Evolutionary conservation across 2,797 vertebrate species (phyloP), one percentile per base, ranked within the genome.

Genomic region (Furcifer pardalis): DNA sequence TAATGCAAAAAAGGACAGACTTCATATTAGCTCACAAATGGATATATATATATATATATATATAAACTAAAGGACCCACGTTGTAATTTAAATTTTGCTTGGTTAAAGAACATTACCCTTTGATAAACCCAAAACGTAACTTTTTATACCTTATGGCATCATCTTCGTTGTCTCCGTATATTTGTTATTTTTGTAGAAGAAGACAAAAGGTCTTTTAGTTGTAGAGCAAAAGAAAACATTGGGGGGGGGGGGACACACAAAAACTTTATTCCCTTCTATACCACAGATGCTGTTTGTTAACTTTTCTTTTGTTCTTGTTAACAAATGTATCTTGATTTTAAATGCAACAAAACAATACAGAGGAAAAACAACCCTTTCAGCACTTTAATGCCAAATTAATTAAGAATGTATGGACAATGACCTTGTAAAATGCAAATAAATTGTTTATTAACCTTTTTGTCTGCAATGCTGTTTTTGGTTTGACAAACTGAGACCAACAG

Each of bases 361-460:
- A 91, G 79, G 77, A 79, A 30, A 25, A 37, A 25, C 40, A 90
- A 83, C 87, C 87, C 82, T 89, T 92, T 94, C 91, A 93, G 93
- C 95, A 96, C 94, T 95, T 95, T 95, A 95, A 92, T 75, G 89
- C 89, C 91, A 90, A 94, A 89, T 92, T 91, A 91, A 94, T 89
- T 89, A 87, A 91, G 93, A 95, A 94, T 95, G 94, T 95, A 93
- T 93, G 93, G 90, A 89, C 89, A 92, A 74, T 2, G 68, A 91
- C 91, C 86, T 90, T 94, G 92, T 94, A 88, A 86, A 90, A 94
- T 89, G 92, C 89, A 93, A 96, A 96, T 96, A 96, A 96, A 96
- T 91, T 90, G 88, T 96, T 92, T 91, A 95, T 94, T 94, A 95
- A 93, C 86, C 85, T 84, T 89, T 72, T 44, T 84, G 87, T 4